Base-by-base conservation (phyloP, 2,113 vertebrate species). In the Zosterops borbonicus region DNA sequence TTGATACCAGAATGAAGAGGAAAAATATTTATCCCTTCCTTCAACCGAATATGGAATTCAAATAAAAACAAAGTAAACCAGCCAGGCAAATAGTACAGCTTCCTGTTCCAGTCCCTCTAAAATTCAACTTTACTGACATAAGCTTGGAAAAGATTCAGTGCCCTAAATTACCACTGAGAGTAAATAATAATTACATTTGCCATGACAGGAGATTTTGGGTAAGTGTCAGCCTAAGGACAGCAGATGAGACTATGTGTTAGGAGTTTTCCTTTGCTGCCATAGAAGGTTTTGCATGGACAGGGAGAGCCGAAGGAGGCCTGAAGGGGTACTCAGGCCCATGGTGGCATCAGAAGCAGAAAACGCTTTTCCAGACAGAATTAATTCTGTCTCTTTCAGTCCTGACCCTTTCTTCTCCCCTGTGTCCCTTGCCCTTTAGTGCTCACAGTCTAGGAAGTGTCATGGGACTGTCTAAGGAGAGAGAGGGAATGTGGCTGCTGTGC, bases 121-220 rank as follows among this genome's bases (percentile, higher is more conserved):
- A 87, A 92, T 69, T 86, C 79, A 93, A 3, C 63, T 86, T 83
- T 63, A 93, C 83, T 86, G 79, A 94, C 93, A 94, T 58, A 86
- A 83, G 41, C 79, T 92, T 93, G 93, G 95, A 92, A 90, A 86
- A 80, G 85, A 71, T 74, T 90, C 94, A 78, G 68, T 80, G 65
- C 73, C 94, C 90, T 83, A 90, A 93, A 67, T 88, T 94, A 77
- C 90, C 85, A 76, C 71, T 70, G 68, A 88, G 73, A 86, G 92
- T 93, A 97, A 96, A 96, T 90, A 96, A 70, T 88, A 86, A 91
- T 94, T 95, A 80, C 55, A 56, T 86, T 87, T 85, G 44, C 90
- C 76, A 68, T 83, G 64, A 93, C 56, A 83, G 69, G 64, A 93
- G 56, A 47, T 69, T 96, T 73, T 25, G 90, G 76, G 83, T 83